Evolutionary conservation across 2,797 vertebrate species (phyloP).

Genomic region (Pogoniulus pusillus): DNA sequence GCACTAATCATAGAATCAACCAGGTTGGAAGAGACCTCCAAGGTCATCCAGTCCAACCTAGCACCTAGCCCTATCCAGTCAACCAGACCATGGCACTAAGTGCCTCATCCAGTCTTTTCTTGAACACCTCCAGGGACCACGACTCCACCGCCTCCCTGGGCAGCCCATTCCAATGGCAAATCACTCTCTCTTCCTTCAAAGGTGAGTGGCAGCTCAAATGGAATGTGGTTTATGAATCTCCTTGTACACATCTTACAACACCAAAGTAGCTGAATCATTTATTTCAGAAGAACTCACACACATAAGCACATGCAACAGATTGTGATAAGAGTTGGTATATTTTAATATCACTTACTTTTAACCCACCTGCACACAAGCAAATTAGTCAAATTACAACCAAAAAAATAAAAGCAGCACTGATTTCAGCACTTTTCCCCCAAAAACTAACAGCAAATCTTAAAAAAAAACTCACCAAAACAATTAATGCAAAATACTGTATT

Average conservation of each 20-base stretch:
- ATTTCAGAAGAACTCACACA: conserved; percentile 4
- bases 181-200: conserved; percentile 27
- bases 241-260: not conserved
- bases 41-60: too few relatives aligned
- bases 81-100: too few relatives aligned
- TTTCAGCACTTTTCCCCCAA: not conserved
- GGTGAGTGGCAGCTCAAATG: not conserved
- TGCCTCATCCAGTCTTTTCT: too few relatives aligned
- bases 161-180: too few relatives aligned
- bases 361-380: conserved; percentile 27
- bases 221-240: not conserved
- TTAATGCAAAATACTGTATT: not conserved
- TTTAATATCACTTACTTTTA: conserved; percentile 27
- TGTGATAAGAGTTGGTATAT: not conserved
- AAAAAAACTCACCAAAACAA: too few relatives aligned
- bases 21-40: too few relatives aligned
- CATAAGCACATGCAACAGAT: not conserved
- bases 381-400: not conserved
- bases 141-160: too few relatives aligned
- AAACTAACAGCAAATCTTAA: not conserved
- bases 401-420: not conserved
- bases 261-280: not conserved
- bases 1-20: too few relatives aligned
- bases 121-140: too few relatives aligned
- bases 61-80: too few relatives aligned